Evolutionary conservation across 1,140 invertebrate species (phyloP).

Genomic region (Zaprionus davidi): DNA sequence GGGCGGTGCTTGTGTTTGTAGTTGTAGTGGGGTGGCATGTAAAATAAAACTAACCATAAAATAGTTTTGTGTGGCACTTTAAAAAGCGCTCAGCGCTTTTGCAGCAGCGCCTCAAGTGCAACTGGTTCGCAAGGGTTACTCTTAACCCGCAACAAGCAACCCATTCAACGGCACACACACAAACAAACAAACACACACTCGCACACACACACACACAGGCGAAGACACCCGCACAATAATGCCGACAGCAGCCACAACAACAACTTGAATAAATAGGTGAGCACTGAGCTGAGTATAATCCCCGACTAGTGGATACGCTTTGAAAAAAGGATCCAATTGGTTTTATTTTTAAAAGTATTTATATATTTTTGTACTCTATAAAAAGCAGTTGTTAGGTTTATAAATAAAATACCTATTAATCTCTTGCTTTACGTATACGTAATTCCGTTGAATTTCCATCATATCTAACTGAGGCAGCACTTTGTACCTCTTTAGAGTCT

Average conservation of each 20-base stretch:
- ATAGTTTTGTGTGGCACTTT: slow-evolving; percentile 42
- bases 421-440: not conserved
- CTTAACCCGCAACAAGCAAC: slow-evolving; percentile 42
- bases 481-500: not conserved
- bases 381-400: too few relatives aligned
- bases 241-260: slow-evolving; percentile 43
- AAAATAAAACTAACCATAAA: slow-evolving; percentile 23
- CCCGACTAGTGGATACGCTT: slow-evolving; percentile 18
- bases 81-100: slow-evolving; percentile 38
- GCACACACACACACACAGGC: slow-evolving; percentile 5
- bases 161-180: slow-evolving; percentile 19
- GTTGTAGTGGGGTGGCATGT: not conserved
- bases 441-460: not conserved
- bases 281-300: not conserved
- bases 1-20: not conserved
- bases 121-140: slow-evolving; percentile 49
- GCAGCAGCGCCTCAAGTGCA: slow-evolving; percentile 50
- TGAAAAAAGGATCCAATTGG: not conserved
- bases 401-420: too few relatives aligned
- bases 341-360: not conserved
- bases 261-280: slow-evolving; percentile 19
- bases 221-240: slow-evolving; percentile 23
- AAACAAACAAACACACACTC: slow-evolving; percentile 10
- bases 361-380: too few relatives aligned
- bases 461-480: not conserved